A percentile compares a stretch with the other conserved stretches of the same genome.
Evolutionary conservation across 2,888 invertebrate species (phyloP).

Genomic region (Himalopsyche japonica): DNA sequence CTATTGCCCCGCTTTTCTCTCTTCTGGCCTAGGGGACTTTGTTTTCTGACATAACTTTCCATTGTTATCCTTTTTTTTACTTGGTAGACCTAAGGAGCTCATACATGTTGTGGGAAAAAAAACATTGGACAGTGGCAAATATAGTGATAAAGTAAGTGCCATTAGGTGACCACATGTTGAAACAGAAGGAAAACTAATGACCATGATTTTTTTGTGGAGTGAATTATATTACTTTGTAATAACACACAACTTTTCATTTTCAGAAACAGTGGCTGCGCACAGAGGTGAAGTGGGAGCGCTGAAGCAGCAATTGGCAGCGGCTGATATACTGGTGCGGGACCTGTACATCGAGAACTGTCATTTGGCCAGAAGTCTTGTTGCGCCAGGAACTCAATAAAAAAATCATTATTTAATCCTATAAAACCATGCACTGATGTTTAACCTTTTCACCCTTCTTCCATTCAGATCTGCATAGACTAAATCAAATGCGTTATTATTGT

Average conservation of each 20-base stretch:
- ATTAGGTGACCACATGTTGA: too few species aligned
- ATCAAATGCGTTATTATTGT: neutral
- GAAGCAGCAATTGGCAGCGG: conserved; percentile 68
- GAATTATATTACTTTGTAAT: too few species aligned
- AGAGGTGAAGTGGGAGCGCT: conserved; percentile 50
- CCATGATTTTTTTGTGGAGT: too few species aligned
- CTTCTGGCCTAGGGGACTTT: too few species aligned
- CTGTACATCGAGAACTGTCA: conserved; percentile 84
- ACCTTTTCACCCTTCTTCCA: neutral
- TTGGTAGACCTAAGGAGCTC: too few species aligned
- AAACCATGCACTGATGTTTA: neutral
- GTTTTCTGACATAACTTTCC: too few species aligned
- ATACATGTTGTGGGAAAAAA: too few species aligned
- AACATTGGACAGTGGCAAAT: too few species aligned
- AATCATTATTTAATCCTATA: neutral
- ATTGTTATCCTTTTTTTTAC: too few species aligned
- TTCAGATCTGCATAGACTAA: neutral
- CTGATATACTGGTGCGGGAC: conserved; percentile 79
- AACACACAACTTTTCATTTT: neutral
- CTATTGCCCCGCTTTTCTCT: too few species aligned
- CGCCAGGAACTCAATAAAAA: conserved; percentile 5
- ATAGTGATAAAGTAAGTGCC: too few species aligned
- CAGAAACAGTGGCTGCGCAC: conserved; percentile 31
- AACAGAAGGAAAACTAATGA: too few species aligned
- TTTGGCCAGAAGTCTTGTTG: conserved; percentile 61